Evolutionary conservation across 1,140 invertebrate genomes (phyloP).

Genomic region (Leptinotarsa lineolata): DNA sequence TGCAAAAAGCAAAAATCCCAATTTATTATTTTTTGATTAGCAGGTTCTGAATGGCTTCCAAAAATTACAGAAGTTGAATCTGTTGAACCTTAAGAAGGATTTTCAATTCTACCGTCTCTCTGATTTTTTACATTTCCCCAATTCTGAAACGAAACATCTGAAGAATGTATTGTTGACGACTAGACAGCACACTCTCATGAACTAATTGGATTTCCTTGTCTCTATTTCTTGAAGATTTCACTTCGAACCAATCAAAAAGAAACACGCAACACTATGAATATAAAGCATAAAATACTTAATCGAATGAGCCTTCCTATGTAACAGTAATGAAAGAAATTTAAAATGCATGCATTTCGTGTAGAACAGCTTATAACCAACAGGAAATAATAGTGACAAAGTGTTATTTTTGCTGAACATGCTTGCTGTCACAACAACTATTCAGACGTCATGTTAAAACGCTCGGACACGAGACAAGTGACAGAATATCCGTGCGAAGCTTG

Average conservation of each 20-base stretch:
- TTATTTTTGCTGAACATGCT: conserved; percentile 44
- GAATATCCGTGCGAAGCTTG: conserved; percentile 44
- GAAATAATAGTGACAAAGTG: conserved; percentile 47
- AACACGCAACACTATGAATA: conserved; percentile 25
- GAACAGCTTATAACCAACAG: conserved; percentile 29
- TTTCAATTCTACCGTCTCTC: too few species aligned
- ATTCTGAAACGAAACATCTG: too few species aligned
- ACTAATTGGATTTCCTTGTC: background rate
- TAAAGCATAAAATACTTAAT: conserved; percentile 15
- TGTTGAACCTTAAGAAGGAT: too few species aligned
- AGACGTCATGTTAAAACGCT: conserved; percentile 44
- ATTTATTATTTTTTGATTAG: too few species aligned
- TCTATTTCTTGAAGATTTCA: conserved; percentile 8
- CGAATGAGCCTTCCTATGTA: conserved; percentile 15
- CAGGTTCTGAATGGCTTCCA: too few species aligned
- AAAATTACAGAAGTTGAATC: too few species aligned
- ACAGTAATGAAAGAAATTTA: conserved; percentile 18
- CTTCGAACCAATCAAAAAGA: conserved; percentile 12
- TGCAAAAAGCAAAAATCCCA: too few species aligned
- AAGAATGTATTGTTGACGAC: too few species aligned
- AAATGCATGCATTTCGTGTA: conserved; percentile 22
- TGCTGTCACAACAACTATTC: conserved; percentile 45
- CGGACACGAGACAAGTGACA: conserved; percentile 44
- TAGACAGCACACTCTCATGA: too few species aligned
- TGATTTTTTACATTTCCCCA: too few species aligned